Base-by-base conservation (phyloP, 2,888 invertebrate species). In the Metallyticus violacea region DNA sequence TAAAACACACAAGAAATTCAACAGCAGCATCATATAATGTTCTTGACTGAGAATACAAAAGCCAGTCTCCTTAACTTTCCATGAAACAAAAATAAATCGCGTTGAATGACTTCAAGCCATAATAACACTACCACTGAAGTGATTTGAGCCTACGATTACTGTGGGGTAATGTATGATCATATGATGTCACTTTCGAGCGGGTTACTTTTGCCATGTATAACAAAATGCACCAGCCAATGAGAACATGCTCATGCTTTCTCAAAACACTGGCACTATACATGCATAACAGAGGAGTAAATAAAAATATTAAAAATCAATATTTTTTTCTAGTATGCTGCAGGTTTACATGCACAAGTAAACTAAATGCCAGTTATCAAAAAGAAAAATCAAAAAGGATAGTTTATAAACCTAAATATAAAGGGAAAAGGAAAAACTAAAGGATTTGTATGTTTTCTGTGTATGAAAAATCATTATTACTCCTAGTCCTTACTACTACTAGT, bases 41-140 rank as follows among this genome's bases (percentile, higher is more conserved):
- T 79, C 25, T 86, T 84, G 40, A 83, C 77, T 86, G 77, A 79
- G 30, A 86, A 81, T 82, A 85, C 78, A 86, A 88, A 88, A 89
- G 89, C 89, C 89, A 89, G 89, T 88, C 89, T 89, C 89, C 89
- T 82, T 79, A 81, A 79, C 9, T 62, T 62, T 62, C 40, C 40
- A 62, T 62, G 40, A 62, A 62, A 62, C 40, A 62, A 62, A 15
- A 9, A 62, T 9, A 15, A 62, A 62, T 62, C 40, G 40, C 40
- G 40, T 62, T 62, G 40, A 62, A 62, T 62, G 40, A 9, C 40
- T 62, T 15, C 22, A 62, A 62, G 40, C 40, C 40, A 15, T 62
- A 62, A 62, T 22, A 62, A 9, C 22, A 62, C 15, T 22, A 62
- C 40, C 9, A 62, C 15, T 62, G 9, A 62, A 15, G 15, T 15